Percentiles rank a stretch among this genome's conserved stretches.
phyloP scores from a whole-genome alignment of 2,888 invertebrate genomes.

The Drosophila subsilvestris region DNA sequence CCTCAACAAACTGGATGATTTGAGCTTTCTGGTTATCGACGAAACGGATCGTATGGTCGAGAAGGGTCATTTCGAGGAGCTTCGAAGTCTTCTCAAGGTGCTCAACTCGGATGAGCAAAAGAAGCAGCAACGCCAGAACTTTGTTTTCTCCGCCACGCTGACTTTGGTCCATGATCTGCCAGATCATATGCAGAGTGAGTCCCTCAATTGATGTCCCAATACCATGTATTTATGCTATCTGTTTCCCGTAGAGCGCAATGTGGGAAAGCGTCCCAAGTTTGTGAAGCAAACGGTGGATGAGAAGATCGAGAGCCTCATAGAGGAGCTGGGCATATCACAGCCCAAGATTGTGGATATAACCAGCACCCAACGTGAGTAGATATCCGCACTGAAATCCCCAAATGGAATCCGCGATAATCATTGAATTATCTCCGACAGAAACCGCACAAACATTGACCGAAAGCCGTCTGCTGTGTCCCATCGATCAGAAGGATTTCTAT shows the following conservation, averaged over 20 bases:
- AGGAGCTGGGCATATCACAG: constrained; percentile 92
- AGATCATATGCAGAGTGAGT: constrained; percentile 87
- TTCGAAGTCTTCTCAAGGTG: constrained; percentile 91
- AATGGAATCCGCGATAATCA: background rate
- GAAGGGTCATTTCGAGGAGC: constrained; percentile 96
- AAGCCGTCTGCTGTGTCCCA: constrained; percentile 90
- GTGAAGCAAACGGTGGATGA: constrained; percentile 89
- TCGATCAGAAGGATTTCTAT: constrained; percentile 95
- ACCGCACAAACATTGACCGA: constrained; percentile 94
- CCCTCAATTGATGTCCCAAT: no score
- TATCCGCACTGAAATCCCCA: background rate
- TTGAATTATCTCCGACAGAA: constrained; percentile 84
- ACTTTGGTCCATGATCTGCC: constrained; percentile 95
- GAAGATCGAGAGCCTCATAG: constrained; percentile 91
- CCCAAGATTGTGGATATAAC: constrained; percentile 98
- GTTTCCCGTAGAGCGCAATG: constrained; percentile 75
- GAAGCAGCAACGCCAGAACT: constrained; percentile 91
- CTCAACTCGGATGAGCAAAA: constrained; percentile 89
- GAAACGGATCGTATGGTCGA: constrained; percentile 99
- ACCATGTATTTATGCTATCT: no score
- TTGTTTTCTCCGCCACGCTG: constrained; percentile 98
- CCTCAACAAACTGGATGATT: constrained; percentile 88
- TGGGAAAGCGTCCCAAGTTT: constrained; percentile 84
- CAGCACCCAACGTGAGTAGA: constrained; percentile 86
- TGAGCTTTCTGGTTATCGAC: constrained; percentile 96